phyloP scores from a whole-genome alignment of 92 coral and sea anemone species.

The Isaurus tuberculatus region DNA sequence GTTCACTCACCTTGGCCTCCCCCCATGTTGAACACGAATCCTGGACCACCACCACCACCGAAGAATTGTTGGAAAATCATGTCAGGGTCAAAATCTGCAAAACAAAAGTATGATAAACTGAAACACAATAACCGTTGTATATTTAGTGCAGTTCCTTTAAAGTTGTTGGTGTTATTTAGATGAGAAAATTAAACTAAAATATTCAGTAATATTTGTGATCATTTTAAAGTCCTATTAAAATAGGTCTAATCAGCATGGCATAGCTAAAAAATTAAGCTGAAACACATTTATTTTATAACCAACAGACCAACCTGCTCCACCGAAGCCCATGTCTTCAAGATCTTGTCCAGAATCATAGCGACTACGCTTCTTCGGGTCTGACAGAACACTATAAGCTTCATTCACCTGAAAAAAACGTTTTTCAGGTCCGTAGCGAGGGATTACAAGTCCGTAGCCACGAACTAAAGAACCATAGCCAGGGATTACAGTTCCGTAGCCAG shows the following conservation, averaged over 20 bases:
- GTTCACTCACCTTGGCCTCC: conserved; percentile 34
- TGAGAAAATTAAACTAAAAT: too few relatives aligned
- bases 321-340: conserved; percentile 81
- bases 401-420: conserved; percentile 76
- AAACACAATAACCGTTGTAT: background rate
- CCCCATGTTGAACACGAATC: conserved; percentile 69
- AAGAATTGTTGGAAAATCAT: conserved; percentile 95
- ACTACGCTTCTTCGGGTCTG: conserved; percentile 84
- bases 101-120: too few relatives aligned
- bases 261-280: too few relatives aligned
- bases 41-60: conserved; percentile 80
- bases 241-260: too few relatives aligned
- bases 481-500: too few relatives aligned
- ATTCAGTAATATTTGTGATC: too few relatives aligned
- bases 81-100: conserved; percentile 91
- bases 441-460: too few relatives aligned
- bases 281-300: background rate
- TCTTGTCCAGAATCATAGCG: conserved; percentile 97
- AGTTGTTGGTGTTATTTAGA: background rate
- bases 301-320: conserved; percentile 62
- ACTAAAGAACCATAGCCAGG: too few relatives aligned
- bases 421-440: too few relatives aligned
- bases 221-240: too few relatives aligned
- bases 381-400: conserved; percentile 95
- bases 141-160: background rate